These are phyloP conservation scores for Sebastes reedi DNA, from an alignment of 2,797 vertebrate genomes.

Conservation along the genomic window DNA sequence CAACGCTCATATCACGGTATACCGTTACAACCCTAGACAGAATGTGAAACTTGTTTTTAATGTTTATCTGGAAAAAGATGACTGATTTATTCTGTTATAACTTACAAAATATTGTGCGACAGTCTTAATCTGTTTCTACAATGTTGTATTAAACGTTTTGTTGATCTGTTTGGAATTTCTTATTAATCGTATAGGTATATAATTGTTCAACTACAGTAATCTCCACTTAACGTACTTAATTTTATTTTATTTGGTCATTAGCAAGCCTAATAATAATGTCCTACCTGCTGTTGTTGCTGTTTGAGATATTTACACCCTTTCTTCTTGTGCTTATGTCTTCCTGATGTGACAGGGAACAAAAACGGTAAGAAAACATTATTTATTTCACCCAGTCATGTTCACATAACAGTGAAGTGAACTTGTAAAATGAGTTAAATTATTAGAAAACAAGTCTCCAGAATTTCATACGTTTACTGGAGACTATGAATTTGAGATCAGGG, in stretches of 20 bases:
- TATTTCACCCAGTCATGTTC: not conserved
- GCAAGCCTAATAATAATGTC: not conserved
- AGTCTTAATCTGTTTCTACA: not conserved
- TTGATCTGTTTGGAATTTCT: not conserved
- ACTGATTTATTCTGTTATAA: not conserved
- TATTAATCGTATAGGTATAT: not conserved
- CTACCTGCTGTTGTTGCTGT: slow-evolving; percentile 10
- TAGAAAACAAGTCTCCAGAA: not conserved
- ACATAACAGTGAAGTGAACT: not conserved
- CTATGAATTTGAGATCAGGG: not conserved
- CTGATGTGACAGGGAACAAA: slow-evolving; percentile 90
- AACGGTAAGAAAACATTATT: slow-evolving; percentile 87
- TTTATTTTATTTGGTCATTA: not conserved
- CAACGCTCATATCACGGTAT: too few species aligned
- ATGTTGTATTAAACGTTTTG: not conserved
- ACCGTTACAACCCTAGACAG: not conserved
- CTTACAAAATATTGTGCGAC: not conserved
- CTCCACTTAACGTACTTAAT: not conserved
- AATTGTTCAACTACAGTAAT: not conserved
- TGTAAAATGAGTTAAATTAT: not conserved
- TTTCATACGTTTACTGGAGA: not conserved
- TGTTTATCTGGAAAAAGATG: not conserved
- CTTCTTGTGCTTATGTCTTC: slow-evolving; percentile 64
- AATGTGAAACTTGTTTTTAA: not conserved
- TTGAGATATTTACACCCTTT: slow-evolving; percentile 61